These are phyloP conservation scores for Sus scrofa DNA, from an alignment of 2,113 vertebrate species.

Conservation along the genomic window T2T-Sscrofa CM000821.6:54506501-54507000, in stretches of 20 bases:
- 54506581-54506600: neutral
- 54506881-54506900: neutral
- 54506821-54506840: neutral
- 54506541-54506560: neutral
- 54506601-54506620: neutral
- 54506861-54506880: neutral
- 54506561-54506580: neutral
- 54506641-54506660: neutral
- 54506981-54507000: neutral
- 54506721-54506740: neutral
- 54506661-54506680: neutral
- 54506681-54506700: neutral
- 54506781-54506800: neutral
- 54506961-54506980: neutral
- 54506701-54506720: neutral
- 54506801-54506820: neutral
- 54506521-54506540: neutral
- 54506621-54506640: neutral
- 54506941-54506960: neutral
- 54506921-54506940: neutral
- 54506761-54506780: neutral
- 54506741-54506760: neutral
- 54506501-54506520: neutral
- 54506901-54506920: neutral
- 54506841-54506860: neutral